Evolutionary conservation across 2,113 vertebrate genomes (phyloP).

Genomic region (Xyrauchen texanus): DNA sequence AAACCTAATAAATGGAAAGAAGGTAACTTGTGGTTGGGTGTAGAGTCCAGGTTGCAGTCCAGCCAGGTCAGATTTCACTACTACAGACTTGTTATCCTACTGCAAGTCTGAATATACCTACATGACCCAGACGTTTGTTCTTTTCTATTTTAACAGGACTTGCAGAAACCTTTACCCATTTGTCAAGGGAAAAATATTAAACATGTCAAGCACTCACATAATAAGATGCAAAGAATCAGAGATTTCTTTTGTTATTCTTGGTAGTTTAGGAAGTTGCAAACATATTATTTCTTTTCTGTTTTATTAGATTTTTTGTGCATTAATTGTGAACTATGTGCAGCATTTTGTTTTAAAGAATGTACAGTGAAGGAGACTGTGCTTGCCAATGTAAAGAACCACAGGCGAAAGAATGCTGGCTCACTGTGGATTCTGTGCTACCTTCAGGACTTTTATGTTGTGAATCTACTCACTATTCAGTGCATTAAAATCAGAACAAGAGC

Average conservation of each 20-base stretch:
- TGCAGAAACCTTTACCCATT: slow-evolving; percentile 67
- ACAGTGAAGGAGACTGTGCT: neutral
- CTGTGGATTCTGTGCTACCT: too few species aligned
- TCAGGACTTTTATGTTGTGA: neutral
- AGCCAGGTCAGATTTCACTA: slow-evolving; percentile 51
- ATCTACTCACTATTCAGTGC: neutral
- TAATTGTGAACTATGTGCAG: slow-evolving; percentile 39
- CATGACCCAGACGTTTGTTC: slow-evolving; percentile 50
- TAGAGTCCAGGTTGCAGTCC: slow-evolving; percentile 29
- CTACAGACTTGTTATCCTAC: slow-evolving; percentile 50
- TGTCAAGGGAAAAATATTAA: slow-evolving; percentile 49
- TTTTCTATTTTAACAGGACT: slow-evolving; percentile 58
- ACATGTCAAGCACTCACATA: slow-evolving; percentile 54
- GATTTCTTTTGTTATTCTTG: slow-evolving; percentile 70
- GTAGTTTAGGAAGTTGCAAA: slow-evolving; percentile 63
- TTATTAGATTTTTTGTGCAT: slow-evolving; percentile 19
- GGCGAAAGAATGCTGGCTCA: slow-evolving; percentile 59
- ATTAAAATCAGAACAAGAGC: neutral
- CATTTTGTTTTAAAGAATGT: neutral
- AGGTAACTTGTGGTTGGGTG: slow-evolving; percentile 40
- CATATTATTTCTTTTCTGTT: slow-evolving; percentile 35
- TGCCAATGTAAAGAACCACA: slow-evolving; percentile 72
- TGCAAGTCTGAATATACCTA: slow-evolving; percentile 35
- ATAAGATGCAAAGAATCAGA: slow-evolving; percentile 65
- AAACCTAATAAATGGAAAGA: slow-evolving; percentile 57